phyloP scores from a whole-genome alignment of 2,797 vertebrate species.

The Pachyuromys duprasi region DNA sequence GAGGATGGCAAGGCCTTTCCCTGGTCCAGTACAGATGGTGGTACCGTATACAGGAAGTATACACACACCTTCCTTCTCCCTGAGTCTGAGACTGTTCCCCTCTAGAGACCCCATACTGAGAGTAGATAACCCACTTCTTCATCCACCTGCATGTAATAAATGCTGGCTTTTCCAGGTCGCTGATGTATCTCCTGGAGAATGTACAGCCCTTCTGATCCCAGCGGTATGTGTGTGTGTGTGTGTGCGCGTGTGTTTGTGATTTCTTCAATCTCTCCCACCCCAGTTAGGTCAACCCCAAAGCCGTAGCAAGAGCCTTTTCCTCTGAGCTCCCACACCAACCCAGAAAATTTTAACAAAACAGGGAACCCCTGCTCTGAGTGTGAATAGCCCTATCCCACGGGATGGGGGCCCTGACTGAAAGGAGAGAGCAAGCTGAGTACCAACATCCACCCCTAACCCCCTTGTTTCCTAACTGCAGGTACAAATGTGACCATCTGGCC shows the following conservation, averaged over 20 bases:
- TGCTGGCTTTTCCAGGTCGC: not conserved
- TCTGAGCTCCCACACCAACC: not conserved
- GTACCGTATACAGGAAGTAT: no score
- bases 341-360: not conserved
- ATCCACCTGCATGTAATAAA: not conserved
- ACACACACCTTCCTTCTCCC: not conserved
- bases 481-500: not conserved
- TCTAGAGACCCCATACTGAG: not conserved
- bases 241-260: not conserved
- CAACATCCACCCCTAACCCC: no score
- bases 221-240: not conserved
- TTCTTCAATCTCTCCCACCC: not conserved
- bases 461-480: not conserved
- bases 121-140: no score
- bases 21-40: not conserved
- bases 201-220: not conserved
- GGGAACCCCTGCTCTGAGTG: not conserved
- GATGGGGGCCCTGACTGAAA: not conserved
- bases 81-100: not conserved
- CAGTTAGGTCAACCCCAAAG: not conserved
- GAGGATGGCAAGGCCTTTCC: no score
- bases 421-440: not conserved
- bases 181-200: not conserved
- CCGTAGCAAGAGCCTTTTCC: not conserved
- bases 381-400: not conserved